Evolutionary conservation across 2,797 vertebrate species (phyloP).

Genomic region (Eleutherodactylus coqui): DNA sequence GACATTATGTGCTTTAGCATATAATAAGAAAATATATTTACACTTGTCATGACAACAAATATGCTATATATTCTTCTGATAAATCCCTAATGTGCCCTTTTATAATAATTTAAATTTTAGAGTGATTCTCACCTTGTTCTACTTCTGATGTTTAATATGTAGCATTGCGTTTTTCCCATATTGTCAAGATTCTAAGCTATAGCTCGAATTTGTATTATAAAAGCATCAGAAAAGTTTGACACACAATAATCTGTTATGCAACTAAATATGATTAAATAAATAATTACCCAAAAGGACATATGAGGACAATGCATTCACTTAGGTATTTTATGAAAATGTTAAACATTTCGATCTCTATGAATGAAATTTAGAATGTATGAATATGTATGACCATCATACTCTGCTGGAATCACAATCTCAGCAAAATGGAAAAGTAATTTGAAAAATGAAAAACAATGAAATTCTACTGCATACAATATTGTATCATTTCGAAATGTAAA

Average conservation of each 20-base stretch:
- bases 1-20: not conserved
- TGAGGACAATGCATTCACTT: not conserved
- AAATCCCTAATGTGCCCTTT: not conserved
- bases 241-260: not conserved
- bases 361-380: not conserved
- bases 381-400: not conserved
- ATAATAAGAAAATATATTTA: not conserved
- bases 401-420: constrained; percentile 16
- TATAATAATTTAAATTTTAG: not conserved
- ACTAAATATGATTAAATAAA: not conserved
- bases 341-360: not conserved
- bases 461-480: not conserved
- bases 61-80: not conserved
- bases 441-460: constrained; percentile 14
- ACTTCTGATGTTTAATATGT: not conserved
- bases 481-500: not conserved
- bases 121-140: not conserved
- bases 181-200: not conserved
- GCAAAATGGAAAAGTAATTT: constrained; percentile 3
- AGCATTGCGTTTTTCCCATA: not conserved
- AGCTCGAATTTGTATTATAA: not conserved
- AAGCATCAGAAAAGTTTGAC: not conserved
- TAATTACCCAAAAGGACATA: not conserved
- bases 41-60: not conserved
- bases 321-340: constrained; percentile 12